phyloP scores from a whole-genome alignment of 2,888 invertebrate genomes.

The Acanthoscelides obtectus region DNA sequence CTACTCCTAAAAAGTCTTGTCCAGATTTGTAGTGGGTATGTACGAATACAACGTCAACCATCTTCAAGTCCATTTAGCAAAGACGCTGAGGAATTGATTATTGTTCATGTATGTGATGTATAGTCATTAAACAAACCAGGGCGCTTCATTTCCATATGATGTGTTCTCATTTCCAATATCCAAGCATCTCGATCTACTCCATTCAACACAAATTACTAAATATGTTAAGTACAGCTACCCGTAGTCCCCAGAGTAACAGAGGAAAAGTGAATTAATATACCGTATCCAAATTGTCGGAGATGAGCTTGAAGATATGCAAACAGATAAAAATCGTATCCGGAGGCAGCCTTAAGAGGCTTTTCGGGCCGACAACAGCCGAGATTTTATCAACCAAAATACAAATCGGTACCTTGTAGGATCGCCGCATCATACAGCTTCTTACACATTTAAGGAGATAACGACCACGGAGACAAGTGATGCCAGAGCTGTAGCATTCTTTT shows the following conservation, averaged over 20 bases:
- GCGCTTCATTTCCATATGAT: too few relatives aligned
- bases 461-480: not conserved
- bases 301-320: not conserved
- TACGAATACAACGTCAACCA: too few relatives aligned
- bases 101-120: too few relatives aligned
- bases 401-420: not conserved
- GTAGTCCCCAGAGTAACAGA: not conserved
- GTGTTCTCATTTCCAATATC: too few relatives aligned
- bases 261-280: not conserved
- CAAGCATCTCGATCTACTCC: not conserved
- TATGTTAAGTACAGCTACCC: not conserved
- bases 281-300: not conserved
- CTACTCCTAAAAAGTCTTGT: too few relatives aligned
- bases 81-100: too few relatives aligned
- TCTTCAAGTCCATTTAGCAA: too few relatives aligned
- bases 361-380: not conserved
- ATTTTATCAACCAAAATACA: not conserved
- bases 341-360: not conserved
- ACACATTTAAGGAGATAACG: not conserved
- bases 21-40: too few relatives aligned
- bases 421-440: not conserved
- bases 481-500: not conserved
- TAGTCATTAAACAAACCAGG: too few relatives aligned
- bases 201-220: not conserved
- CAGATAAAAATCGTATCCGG: not conserved